Evolutionary conservation across 2,113 vertebrate genomes (phyloP).

Genomic region (Entelurus aequoreus): DNA sequence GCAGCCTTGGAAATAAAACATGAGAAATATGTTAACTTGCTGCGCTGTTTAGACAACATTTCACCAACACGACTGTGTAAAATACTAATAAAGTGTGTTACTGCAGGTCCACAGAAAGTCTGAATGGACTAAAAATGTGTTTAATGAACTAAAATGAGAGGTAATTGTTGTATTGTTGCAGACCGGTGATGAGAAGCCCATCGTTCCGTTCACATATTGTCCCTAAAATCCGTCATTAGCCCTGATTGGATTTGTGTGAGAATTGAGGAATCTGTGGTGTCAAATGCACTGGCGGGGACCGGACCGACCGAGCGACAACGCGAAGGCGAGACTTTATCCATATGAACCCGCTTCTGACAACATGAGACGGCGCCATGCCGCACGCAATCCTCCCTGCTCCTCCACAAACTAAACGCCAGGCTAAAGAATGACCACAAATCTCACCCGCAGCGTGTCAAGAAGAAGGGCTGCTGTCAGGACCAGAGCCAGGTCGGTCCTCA

Average conservation of each 20-base stretch:
- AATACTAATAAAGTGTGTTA: not conserved
- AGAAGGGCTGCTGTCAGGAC: slow-evolving; percentile 66
- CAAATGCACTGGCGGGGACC: slow-evolving; percentile 12
- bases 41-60: not conserved
- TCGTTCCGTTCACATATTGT: slow-evolving; percentile 6
- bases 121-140: not conserved
- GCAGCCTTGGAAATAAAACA: not conserved
- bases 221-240: slow-evolving; percentile 18
- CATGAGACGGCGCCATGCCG: not conserved
- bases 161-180: not conserved
- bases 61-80: not conserved
- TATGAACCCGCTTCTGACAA: not conserved
- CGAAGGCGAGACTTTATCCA: slow-evolving; percentile 34
- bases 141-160: not conserved
- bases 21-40: not conserved
- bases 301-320: slow-evolving; percentile 19
- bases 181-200: slow-evolving; percentile 1
- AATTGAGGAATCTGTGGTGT: slow-evolving; percentile 5
- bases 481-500: slow-evolving; percentile 68
- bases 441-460: slow-evolving; percentile 68
- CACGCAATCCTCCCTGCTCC: slow-evolving; percentile 6
- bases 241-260: slow-evolving; percentile 19
- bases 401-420: slow-evolving; percentile 2
- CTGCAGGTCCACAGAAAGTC: not conserved
- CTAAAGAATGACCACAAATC: slow-evolving; percentile 27